Percentiles rank a stretch among this genome's conserved stretches.
Evolutionary conservation across 2,113 vertebrate species (phyloP).

Genomic region (Crotophaga sulcirostris): DNA sequence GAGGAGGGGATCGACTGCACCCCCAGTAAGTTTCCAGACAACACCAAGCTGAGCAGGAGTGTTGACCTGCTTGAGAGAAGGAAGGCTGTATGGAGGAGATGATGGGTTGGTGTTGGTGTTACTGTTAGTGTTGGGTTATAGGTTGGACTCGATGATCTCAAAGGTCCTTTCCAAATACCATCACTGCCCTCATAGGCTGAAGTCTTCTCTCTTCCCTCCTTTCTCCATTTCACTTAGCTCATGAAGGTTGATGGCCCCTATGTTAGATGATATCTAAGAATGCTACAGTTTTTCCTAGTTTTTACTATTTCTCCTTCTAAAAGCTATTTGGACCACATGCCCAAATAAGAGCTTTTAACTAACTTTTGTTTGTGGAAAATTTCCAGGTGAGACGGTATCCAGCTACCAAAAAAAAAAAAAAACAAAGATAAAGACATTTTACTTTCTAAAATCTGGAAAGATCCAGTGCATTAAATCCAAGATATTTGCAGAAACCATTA

Average conservation of each 20-base stretch:
- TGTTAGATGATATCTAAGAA: not conserved
- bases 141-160: not conserved
- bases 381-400: not conserved
- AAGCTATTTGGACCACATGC: not conserved
- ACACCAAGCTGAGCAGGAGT: too few relatives aligned
- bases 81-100: too few relatives aligned
- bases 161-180: not conserved
- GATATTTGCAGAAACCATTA: not conserved
- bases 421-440: not conserved
- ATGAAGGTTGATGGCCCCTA: not conserved
- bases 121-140: too few relatives aligned
- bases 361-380: not conserved
- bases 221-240: not conserved
- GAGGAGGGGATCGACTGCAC: too few relatives aligned
- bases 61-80: accelerated
- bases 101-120: too few relatives aligned
- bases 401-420: not conserved
- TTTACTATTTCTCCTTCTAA: not conserved
- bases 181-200: not conserved
- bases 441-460: not conserved
- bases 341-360: not conserved
- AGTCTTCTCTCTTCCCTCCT: not conserved
- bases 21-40: too few relatives aligned
- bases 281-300: not conserved
- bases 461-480: not conserved